Percentiles rank a stretch among this genome's conserved stretches.
Evolutionary conservation across 2,888 invertebrate genomes (phyloP).

Genomic region (Apocheima hispidaria): DNA sequence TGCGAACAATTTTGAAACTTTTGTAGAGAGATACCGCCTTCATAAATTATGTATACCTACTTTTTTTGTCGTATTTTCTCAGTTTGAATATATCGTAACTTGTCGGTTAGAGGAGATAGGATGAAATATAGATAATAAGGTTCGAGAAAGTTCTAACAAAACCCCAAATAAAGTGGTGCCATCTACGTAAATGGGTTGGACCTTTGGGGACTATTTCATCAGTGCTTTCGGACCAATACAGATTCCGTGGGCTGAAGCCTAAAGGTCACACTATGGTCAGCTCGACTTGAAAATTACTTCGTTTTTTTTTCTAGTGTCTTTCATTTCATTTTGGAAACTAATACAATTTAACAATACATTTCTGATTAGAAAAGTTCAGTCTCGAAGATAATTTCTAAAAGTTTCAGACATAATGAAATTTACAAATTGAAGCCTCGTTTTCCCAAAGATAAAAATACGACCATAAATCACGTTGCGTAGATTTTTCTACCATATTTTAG

Average conservation of each 20-base stretch:
- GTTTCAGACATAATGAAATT: too few species aligned
- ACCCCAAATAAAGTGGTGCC: constrained; percentile 56
- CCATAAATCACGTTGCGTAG: constrained; percentile 9
- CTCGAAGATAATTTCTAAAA: too few species aligned
- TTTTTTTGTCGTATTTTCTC: constrained; percentile 6
- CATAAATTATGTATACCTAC: constrained; percentile 16
- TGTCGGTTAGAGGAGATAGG: constrained; percentile 28
- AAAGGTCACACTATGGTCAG: constrained; percentile 48
- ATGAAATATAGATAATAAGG: constrained; percentile 47
- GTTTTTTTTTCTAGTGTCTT: background rate
- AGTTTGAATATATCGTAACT: constrained; percentile 22
- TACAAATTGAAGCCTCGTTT: background rate
- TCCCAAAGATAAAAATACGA: background rate
- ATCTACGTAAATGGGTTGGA: constrained; percentile 53
- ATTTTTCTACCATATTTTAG: constrained; percentile 14
- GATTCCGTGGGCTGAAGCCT: constrained; percentile 26
- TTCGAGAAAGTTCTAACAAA: constrained; percentile 44
- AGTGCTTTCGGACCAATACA: constrained; percentile 26
- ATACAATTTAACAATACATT: too few species aligned
- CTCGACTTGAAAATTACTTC: constrained; percentile 39
- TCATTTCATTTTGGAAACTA: too few species aligned
- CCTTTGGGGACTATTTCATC: constrained; percentile 42
- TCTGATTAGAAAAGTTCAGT: too few species aligned
- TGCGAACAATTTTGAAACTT: constrained; percentile 11
- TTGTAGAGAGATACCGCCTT: constrained; percentile 3